phyloP scores from a whole-genome alignment of 2,888 invertebrate species.

The Diplazon laetatorius region DNA sequence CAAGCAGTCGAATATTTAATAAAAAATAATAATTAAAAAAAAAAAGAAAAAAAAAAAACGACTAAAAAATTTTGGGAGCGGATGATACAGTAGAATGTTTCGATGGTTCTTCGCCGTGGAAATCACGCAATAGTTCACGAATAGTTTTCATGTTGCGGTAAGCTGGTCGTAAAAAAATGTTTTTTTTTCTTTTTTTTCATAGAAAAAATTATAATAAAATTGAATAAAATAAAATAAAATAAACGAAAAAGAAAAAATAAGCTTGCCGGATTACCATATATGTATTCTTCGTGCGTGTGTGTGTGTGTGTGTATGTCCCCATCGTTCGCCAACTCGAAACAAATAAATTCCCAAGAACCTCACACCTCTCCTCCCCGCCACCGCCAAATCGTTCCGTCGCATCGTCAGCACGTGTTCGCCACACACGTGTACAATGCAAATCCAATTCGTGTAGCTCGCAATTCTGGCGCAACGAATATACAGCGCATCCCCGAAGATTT shows the following conservation, averaged over 20 bases:
- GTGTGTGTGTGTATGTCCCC: conserved; percentile 73
- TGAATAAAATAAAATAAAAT: conserved; percentile 20
- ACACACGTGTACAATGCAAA: conserved; percentile 82
- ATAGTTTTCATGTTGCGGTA: conserved; percentile 74
- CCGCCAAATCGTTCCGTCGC: conserved; percentile 79
- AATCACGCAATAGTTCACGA: conserved; percentile 71
- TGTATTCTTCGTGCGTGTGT: conserved; percentile 75
- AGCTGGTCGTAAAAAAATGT: conserved; percentile 60
- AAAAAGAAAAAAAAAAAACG: conserved; percentile 44
- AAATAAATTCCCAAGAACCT: conserved; percentile 81
- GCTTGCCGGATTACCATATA: conserved; percentile 79
- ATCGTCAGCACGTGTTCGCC: conserved; percentile 72
- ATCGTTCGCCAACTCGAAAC: conserved; percentile 79
- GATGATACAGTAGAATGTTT: conserved; percentile 48
- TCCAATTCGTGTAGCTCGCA: conserved; percentile 79
- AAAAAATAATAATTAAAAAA: neutral
- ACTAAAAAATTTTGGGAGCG: conserved; percentile 48
- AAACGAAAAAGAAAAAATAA: conserved; percentile 17
- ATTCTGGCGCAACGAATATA: conserved; percentile 49
- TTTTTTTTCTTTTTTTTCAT: too few relatives aligned
- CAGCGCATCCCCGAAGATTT: conserved; percentile 39
- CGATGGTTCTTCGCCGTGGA: conserved; percentile 50
- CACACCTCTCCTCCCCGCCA: too few relatives aligned
- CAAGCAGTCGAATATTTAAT: conserved; percentile 31
- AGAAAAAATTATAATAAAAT: too few relatives aligned